Conservation (phyloP, 2,797 vertebrate species). For the Rhadinocentrus ornatus region DNA sequence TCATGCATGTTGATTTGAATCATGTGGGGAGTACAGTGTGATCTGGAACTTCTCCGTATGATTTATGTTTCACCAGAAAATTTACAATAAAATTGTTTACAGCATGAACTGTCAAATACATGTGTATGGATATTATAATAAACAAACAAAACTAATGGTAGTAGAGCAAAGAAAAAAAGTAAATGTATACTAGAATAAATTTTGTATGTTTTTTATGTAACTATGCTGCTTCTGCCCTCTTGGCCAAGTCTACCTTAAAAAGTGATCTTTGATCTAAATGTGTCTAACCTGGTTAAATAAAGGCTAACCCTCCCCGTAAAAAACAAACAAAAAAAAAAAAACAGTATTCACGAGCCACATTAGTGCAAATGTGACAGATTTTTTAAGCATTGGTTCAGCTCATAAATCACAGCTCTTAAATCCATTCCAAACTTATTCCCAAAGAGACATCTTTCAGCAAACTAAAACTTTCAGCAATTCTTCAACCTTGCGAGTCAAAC, state of each 20-base stretch:
- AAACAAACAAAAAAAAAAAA: not conserved
- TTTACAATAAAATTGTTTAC: not conserved
- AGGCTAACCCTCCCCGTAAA: too few species aligned
- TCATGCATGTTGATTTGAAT: not conserved
- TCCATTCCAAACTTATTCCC: constrained; percentile 14
- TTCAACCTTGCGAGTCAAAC: constrained; percentile 31
- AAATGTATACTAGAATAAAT: not conserved
- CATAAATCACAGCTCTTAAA: constrained; percentile 21
- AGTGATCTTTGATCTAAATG: too few species aligned
- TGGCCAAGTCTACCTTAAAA: too few species aligned
- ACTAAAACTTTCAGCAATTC: constrained; percentile 37
- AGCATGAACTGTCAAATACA: not conserved
- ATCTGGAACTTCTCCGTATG: not conserved
- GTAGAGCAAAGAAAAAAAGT: not conserved
- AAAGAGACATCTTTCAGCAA: constrained; percentile 32
- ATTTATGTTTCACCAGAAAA: not conserved
- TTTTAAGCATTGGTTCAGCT: not conserved
- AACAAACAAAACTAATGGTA: not conserved
- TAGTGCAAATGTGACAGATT: not conserved
- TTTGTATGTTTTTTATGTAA: too few species aligned
- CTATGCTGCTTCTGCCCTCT: too few species aligned
- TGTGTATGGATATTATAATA: not conserved
- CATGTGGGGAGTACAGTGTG: not conserved
- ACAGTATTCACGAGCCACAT: not conserved
- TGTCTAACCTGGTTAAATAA: too few species aligned